Percentiles rank a stretch among this genome's conserved stretches.
Evolutionary conservation across 2,888 invertebrate genomes (phyloP).

Genomic region (Andricus quercusramuli): DNA sequence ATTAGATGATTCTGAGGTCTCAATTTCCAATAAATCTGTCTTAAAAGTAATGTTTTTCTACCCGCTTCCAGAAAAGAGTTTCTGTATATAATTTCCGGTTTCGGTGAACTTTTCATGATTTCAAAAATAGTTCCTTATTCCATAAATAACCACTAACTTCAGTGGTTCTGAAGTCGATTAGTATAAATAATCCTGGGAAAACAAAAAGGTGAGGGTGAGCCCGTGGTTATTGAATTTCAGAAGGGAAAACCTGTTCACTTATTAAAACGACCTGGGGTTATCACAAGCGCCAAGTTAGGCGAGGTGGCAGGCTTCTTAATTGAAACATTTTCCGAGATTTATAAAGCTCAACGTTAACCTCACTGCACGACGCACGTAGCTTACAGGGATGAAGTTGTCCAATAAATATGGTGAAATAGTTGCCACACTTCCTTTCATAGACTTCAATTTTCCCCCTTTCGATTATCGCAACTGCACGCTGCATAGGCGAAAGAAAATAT

Average conservation of each 20-base stretch:
- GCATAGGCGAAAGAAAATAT: background rate
- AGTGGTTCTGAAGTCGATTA: background rate
- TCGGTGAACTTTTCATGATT: background rate
- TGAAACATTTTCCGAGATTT: conserved; percentile 47
- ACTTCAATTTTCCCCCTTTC: conserved; percentile 3
- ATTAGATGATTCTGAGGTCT: no score
- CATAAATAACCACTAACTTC: background rate
- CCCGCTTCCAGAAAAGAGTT: background rate
- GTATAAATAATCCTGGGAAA: background rate
- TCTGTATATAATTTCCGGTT: background rate
- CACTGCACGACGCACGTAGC: conserved; percentile 13
- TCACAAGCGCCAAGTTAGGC: conserved; percentile 8
- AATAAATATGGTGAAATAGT: conserved; percentile 53
- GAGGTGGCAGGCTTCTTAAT: conserved; percentile 37
- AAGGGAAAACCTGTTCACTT: conserved; percentile 43
- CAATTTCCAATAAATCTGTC: background rate
- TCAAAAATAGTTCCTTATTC: background rate
- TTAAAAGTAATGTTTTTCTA: background rate
- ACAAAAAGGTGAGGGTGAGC: background rate
- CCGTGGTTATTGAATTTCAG: background rate
- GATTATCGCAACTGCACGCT: background rate
- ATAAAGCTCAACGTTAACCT: conserved; percentile 40
- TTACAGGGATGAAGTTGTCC: conserved; percentile 50
- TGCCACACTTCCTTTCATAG: conserved; percentile 2
- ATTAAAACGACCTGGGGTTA: conserved; percentile 48